A percentile compares a stretch with the other conserved stretches of the same genome.
phyloP scores from a whole-genome alignment of 2,113 vertebrate genomes.

The Brachyhypopomus gauderio region DNA sequence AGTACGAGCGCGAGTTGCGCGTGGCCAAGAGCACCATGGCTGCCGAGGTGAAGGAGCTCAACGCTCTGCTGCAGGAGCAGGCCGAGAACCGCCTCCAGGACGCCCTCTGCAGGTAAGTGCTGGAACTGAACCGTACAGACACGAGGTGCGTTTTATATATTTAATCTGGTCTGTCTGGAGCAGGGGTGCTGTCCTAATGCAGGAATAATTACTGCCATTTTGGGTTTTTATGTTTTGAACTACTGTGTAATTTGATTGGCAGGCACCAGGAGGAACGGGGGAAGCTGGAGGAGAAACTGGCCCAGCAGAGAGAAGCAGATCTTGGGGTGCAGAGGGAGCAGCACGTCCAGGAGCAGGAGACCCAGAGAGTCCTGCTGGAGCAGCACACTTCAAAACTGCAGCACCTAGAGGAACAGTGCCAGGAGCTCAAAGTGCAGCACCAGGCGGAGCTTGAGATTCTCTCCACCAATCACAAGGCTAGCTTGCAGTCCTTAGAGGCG shows the following conservation, averaged over 20 bases:
- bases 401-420: slow-evolving; percentile 62
- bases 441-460: slow-evolving; percentile 61
- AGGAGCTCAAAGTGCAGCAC: slow-evolving; percentile 70
- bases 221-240: no score
- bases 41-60: slow-evolving; percentile 70
- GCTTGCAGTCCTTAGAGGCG: slow-evolving; percentile 62
- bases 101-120: slow-evolving; percentile 76
- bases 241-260: neutral
- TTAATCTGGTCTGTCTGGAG: no score
- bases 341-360: slow-evolving; percentile 67
- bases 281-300: slow-evolving; percentile 68
- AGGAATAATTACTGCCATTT: no score
- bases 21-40: slow-evolving; percentile 64
- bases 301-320: slow-evolving; percentile 72
- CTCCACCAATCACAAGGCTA: slow-evolving; percentile 60
- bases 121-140: neutral
- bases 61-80: slow-evolving; percentile 67
- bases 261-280: slow-evolving; percentile 82
- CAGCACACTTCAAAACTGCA: slow-evolving; percentile 24
- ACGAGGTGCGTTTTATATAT: no score
- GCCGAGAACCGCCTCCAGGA: slow-evolving; percentile 69
- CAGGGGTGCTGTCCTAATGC: no score
- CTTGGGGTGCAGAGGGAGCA: slow-evolving; percentile 71
- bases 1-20: slow-evolving; percentile 65
- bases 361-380: slow-evolving; percentile 60